phyloP scores from a whole-genome alignment of 23 tunicate species.

The Clavelina lepadiformis region DNA sequence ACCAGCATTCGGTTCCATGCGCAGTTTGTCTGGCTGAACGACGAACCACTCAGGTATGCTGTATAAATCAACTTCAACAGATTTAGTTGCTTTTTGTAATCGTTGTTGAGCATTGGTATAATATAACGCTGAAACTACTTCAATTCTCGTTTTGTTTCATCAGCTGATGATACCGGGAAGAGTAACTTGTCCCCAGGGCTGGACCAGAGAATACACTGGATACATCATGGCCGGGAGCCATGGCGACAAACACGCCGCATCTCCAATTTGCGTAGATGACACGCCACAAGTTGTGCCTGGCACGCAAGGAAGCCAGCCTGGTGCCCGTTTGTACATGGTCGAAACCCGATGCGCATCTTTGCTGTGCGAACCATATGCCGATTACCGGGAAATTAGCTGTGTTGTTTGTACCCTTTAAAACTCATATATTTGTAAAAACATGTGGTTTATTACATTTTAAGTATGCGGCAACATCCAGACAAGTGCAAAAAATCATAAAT shows the following conservation, averaged over 20 bases:
- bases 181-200: slow-evolving; percentile 25
- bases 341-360: slow-evolving; percentile 28
- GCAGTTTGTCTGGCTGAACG: too few relatives aligned
- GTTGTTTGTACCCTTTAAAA: slow-evolving; percentile 26
- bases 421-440: neutral
- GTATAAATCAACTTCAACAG: too few relatives aligned
- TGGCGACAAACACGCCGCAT: slow-evolving; percentile 25
- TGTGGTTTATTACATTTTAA: too few relatives aligned
- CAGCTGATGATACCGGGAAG: slow-evolving; percentile 40
- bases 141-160: too few relatives aligned
- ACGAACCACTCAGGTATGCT: too few relatives aligned
- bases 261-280: slow-evolving; percentile 32
- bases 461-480: too few relatives aligned
- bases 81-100: too few relatives aligned
- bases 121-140: too few relatives aligned
- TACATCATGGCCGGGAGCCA: slow-evolving; percentile 45
- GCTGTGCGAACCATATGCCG: slow-evolving; percentile 36
- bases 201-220: slow-evolving; percentile 36
- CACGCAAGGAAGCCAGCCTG: slow-evolving; percentile 24
- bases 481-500: too few relatives aligned
- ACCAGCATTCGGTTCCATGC: too few relatives aligned
- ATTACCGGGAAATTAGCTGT: slow-evolving; percentile 26
- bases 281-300: slow-evolving; percentile 48
- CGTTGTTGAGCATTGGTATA: too few relatives aligned
- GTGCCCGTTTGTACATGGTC: slow-evolving; percentile 30